phyloP scores from a whole-genome alignment of 2,888 invertebrate genomes.

The Acrocyrtus sp. region DNA sequence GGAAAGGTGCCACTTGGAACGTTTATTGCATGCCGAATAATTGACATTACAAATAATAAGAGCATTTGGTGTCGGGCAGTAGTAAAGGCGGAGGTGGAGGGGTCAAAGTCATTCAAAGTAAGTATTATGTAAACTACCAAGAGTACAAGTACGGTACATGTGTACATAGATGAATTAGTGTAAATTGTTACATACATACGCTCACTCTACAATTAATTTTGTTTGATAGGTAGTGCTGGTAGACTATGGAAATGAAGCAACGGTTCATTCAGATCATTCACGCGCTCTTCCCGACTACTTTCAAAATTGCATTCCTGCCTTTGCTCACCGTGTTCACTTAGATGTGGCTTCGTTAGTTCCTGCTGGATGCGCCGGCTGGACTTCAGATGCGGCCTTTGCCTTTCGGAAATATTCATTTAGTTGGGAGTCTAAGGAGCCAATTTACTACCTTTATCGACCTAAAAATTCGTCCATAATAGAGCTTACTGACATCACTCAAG shows the following conservation, averaged over 20 bases:
- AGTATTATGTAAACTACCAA: too few relatives aligned
- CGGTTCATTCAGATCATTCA: not conserved
- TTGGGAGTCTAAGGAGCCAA: slow-evolving; percentile 12
- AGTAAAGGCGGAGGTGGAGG: not conserved
- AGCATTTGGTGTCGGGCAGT: slow-evolving; percentile 19
- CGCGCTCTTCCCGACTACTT: slow-evolving; percentile 31
- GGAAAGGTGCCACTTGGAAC: not conserved
- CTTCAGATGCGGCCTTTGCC: not conserved
- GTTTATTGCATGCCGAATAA: slow-evolving; percentile 2
- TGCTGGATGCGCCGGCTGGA: slow-evolving; percentile 8
- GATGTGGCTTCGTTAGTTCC: slow-evolving; percentile 13
- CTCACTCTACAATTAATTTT: too few relatives aligned
- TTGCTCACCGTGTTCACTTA: slow-evolving; percentile 40
- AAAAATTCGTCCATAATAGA: not conserved
- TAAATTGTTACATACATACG: too few relatives aligned
- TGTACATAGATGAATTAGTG: too few relatives aligned
- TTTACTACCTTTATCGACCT: slow-evolving; percentile 3
- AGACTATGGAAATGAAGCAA: slow-evolving; percentile 37
- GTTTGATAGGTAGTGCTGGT: slow-evolving; percentile 31
- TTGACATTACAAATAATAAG: not conserved
- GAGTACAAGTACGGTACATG: too few relatives aligned
- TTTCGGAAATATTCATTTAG: slow-evolving; percentile 31
- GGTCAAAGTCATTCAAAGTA: not conserved
- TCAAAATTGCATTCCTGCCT: slow-evolving; percentile 23
- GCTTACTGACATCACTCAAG: slow-evolving; percentile 24